A percentile compares a stretch with the other conserved stretches of the same genome.
Evolutionary conservation across 2,888 invertebrate genomes (phyloP).

Genomic region (Drosophila nigricruria): DNA sequence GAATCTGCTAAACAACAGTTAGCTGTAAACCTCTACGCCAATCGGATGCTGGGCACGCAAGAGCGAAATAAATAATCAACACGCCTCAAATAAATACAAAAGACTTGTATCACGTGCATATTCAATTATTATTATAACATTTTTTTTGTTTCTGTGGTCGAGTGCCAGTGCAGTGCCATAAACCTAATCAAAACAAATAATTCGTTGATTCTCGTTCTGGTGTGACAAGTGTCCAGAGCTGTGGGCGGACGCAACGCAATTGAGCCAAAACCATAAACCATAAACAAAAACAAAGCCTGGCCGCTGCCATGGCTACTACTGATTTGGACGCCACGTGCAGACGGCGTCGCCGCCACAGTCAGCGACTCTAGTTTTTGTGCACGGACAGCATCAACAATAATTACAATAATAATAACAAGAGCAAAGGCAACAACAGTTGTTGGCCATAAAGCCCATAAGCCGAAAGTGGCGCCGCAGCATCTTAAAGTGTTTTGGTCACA

Average conservation of each 20-base stretch:
- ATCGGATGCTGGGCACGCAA: constrained; percentile 54
- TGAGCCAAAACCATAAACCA: constrained; percentile 12
- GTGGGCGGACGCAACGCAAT: neutral
- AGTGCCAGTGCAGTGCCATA: constrained; percentile 29
- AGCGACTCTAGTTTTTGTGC: constrained; percentile 43
- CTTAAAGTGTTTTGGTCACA: constrained; percentile 67
- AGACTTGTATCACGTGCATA: constrained; percentile 50
- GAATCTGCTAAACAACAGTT: constrained; percentile 49
- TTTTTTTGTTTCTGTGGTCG: constrained; percentile 44
- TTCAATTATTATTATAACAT: constrained; percentile 27
- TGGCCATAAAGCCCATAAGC: constrained; percentile 51
- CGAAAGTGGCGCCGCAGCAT: constrained; percentile 64
- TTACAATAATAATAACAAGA: constrained; percentile 5
- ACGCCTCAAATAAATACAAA: constrained; percentile 20
- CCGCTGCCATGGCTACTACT: constrained; percentile 50
- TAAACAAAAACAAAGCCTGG: constrained; percentile 53
- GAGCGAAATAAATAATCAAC: constrained; percentile 10
- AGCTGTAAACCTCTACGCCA: constrained; percentile 56
- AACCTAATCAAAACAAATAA: neutral
- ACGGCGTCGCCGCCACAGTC: constrained; percentile 67
- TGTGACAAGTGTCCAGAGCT: constrained; percentile 33
- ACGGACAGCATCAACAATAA: constrained; percentile 30
- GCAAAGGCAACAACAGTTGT: constrained; percentile 30
- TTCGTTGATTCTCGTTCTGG: neutral
- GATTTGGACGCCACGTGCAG: constrained; percentile 69